A percentile compares a stretch with the other conserved stretches of the same genome.
Conservation (phyloP, 2,888 invertebrate genomes). For the Alloscopus bannaensis region DNA sequence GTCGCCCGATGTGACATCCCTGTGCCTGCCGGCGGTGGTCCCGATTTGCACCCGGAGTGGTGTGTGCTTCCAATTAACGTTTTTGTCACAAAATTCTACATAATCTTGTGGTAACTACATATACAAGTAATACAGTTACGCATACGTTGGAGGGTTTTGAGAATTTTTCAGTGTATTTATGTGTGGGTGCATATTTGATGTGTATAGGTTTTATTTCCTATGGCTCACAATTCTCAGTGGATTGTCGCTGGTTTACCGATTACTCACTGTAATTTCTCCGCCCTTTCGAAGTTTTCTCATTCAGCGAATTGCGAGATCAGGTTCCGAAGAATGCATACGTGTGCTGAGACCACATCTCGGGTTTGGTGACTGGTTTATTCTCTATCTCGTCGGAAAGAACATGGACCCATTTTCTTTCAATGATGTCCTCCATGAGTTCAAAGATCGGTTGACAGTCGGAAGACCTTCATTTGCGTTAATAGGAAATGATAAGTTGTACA, state of each 20-base stretch:
- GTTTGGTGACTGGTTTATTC: slow-evolving; percentile 48
- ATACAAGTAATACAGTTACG: not conserved
- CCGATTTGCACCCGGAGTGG: not conserved
- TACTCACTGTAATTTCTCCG: slow-evolving; percentile 27
- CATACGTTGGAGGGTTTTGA: not conserved
- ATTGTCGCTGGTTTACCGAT: slow-evolving; percentile 21
- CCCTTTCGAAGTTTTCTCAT: slow-evolving; percentile 33
- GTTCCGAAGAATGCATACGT: slow-evolving; percentile 19
- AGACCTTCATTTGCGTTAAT: slow-evolving; percentile 38
- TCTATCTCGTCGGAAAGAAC: slow-evolving; percentile 38
- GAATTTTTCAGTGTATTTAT: not conserved
- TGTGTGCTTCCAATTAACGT: slow-evolving; percentile 66
- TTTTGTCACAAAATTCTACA: slow-evolving; percentile 61
- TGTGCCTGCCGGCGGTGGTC: not conserved
- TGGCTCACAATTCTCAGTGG: slow-evolving; percentile 25
- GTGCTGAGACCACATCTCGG: slow-evolving; percentile 13
- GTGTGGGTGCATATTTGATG: too few relatives aligned
- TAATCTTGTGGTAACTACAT: slow-evolving; percentile 59
- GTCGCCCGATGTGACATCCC: slow-evolving; percentile 54
- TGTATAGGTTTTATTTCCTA: slow-evolving; percentile 41
- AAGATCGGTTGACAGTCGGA: not conserved
- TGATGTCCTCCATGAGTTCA: slow-evolving; percentile 17
- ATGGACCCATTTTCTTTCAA: slow-evolving; percentile 42
- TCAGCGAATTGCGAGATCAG: slow-evolving; percentile 5
- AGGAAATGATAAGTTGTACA: slow-evolving; percentile 31